These are phyloP conservation scores for Mormyrus lacerda DNA, from an alignment of 2,113 vertebrate genomes.

Conservation along the genomic window DNA sequence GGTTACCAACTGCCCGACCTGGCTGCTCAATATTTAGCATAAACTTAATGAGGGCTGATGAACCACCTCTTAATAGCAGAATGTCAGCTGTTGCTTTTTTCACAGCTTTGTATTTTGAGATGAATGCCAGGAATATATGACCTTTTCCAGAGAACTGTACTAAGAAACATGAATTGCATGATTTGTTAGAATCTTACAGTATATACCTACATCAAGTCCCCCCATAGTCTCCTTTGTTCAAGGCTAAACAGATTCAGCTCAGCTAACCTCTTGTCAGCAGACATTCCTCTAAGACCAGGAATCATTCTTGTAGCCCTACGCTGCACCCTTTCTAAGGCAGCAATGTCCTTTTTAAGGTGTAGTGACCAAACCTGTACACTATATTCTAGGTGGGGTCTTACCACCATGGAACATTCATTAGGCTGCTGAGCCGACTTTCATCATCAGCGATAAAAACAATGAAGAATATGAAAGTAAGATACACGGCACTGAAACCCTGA, in stretches of 20 bases:
- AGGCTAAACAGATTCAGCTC: no score
- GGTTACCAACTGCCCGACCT: slow-evolving; percentile 10
- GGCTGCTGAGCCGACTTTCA: background rate
- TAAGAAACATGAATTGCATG: background rate
- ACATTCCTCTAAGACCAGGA: no score
- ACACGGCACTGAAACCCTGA: background rate
- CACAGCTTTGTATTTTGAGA: background rate
- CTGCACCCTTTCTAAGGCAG: no score
- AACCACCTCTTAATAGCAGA: background rate
- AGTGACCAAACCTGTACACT: no score
- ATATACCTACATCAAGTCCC: no score
- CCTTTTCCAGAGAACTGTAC: background rate
- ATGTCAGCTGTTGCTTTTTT: background rate
- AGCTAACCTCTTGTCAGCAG: no score
- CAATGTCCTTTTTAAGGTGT: no score
- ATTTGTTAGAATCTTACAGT: no score
- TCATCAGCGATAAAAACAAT: background rate
- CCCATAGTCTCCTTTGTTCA: no score
- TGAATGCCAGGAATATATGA: background rate
- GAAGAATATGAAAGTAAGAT: background rate
- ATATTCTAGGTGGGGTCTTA: no score
- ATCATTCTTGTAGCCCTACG: no score
- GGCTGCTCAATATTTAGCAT: slow-evolving; percentile 1
- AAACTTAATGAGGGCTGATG: background rate
- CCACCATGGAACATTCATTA: background rate